Evolutionary conservation across 2,797 vertebrate species (phyloP).

Genomic region (Tangara arthus): DNA sequence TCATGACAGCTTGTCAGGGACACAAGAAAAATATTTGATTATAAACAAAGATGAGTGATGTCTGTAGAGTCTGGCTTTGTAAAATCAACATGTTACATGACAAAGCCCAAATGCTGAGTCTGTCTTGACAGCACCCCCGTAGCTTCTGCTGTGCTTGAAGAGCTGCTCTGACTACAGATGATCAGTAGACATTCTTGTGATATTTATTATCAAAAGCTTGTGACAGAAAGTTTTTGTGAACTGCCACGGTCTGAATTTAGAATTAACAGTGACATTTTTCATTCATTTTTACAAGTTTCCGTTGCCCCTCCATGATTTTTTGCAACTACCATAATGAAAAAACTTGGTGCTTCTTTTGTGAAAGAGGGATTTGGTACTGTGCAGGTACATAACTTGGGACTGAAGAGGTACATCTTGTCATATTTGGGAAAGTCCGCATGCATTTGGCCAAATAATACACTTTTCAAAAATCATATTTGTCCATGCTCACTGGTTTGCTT

Average conservation of each 20-base stretch:
- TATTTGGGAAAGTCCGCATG: not conserved
- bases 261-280: not conserved
- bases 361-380: not conserved
- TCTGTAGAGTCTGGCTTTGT: not conserved
- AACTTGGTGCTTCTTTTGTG: not conserved
- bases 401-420: not conserved
- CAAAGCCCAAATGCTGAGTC: not conserved
- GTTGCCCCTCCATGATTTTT: not conserved
- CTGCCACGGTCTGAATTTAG: not conserved
- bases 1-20: not conserved
- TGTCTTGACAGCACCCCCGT: conserved; percentile 19
- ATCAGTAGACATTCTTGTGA: not conserved
- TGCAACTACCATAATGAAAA: not conserved
- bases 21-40: conserved; percentile 11
- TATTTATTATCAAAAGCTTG: not conserved
- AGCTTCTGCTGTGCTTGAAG: not conserved
- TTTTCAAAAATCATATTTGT: not conserved
- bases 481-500: not conserved
- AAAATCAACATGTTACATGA: not conserved
- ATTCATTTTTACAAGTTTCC: not conserved
- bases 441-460: not conserved
- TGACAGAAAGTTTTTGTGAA: not conserved
- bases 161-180: not conserved
- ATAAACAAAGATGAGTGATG: conserved; percentile 1
- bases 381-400: not conserved